Conservation (phyloP, 2,888 invertebrate species). For the Drosophila colorata region DNA sequence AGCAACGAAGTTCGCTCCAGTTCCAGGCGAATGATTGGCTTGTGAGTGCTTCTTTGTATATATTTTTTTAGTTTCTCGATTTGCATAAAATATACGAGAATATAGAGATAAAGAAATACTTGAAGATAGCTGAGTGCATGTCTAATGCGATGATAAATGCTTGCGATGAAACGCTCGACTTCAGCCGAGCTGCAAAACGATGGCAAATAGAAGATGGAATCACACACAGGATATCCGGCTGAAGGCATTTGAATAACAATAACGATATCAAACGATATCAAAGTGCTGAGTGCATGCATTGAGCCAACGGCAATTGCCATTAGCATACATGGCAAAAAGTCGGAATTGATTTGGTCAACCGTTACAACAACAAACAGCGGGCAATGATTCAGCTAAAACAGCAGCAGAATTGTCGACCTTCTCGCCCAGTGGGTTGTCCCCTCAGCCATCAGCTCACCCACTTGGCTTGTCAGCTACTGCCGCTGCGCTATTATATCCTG, state of each 20-base stretch:
- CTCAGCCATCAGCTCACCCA: conserved; percentile 18
- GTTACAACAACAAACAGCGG: conserved; percentile 56
- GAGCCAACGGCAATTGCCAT: conserved; percentile 44
- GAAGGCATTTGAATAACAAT: conserved; percentile 73
- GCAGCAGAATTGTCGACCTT: conserved; percentile 33
- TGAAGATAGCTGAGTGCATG: conserved; percentile 51
- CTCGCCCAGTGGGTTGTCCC: conserved; percentile 61
- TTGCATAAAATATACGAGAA: conserved; percentile 60
- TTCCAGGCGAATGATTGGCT: conserved; percentile 10
- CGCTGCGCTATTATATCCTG: conserved; percentile 61
- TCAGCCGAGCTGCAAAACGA: conserved; percentile 34
- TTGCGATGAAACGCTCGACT: conserved; percentile 70
- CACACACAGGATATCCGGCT: conserved; percentile 71
- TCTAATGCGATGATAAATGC: conserved; percentile 78
- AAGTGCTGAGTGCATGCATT: conserved; percentile 53
- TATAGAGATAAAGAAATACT: conserved; percentile 12
- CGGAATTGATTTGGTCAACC: conserved; percentile 76
- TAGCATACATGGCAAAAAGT: conserved; percentile 50
- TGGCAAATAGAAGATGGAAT: background rate
- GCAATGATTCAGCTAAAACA: conserved; percentile 64
- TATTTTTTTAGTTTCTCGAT: conserved; percentile 27
- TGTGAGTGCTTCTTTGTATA: conserved; percentile 8
- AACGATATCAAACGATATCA: conserved; percentile 59
- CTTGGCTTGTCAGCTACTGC: conserved; percentile 32
- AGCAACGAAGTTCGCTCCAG: conserved; percentile 3